Percentiles rank a stretch among this genome's conserved stretches.
Evolutionary conservation across 2,113 vertebrate genomes (phyloP).

Genomic region (Dipodomys stephensi): DNA sequence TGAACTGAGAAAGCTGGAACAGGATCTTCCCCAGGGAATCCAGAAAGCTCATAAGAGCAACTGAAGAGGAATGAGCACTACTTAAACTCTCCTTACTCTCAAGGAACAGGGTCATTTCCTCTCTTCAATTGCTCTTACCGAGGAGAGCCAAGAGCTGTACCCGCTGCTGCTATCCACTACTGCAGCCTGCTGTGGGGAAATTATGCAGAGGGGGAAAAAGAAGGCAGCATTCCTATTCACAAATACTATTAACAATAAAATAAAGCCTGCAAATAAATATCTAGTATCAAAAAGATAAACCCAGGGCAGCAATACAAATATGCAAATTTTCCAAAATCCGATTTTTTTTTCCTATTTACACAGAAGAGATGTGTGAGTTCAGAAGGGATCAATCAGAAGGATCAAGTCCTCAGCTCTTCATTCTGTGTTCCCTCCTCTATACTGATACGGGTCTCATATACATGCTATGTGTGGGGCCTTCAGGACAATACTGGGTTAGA

Average conservation of each 20-base stretch:
- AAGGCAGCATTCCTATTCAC: background rate
- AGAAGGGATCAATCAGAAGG: fast-evolving
- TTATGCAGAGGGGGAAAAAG: background rate
- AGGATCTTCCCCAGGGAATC: conserved; percentile 11
- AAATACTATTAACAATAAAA: background rate
- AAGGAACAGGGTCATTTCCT: conserved; percentile 41
- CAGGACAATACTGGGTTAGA: background rate
- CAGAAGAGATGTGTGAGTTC: background rate
- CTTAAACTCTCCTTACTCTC: conserved; percentile 37
- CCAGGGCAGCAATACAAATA: background rate
- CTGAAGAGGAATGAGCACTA: background rate
- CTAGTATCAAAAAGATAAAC: conserved; percentile 5
- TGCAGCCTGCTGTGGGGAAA: background rate
- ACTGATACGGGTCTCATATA: background rate
- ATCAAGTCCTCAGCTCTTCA: background rate
- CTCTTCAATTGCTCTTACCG: conserved; percentile 27
- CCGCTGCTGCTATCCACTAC: background rate
- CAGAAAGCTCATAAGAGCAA: conserved; percentile 17
- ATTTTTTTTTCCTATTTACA: background rate
- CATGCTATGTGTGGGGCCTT: background rate
- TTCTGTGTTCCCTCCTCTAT: background rate
- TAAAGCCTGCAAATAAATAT: conserved; percentile 13
- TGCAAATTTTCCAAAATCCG: background rate
- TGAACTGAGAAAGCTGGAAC: conserved; percentile 2
- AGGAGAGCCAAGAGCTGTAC: background rate